These are phyloP conservation scores for Turritopsis dohrnii DNA, from an alignment of 30 jellyfish, hydroid and myxozoan genomes.

Conservation along the genomic window DNA sequence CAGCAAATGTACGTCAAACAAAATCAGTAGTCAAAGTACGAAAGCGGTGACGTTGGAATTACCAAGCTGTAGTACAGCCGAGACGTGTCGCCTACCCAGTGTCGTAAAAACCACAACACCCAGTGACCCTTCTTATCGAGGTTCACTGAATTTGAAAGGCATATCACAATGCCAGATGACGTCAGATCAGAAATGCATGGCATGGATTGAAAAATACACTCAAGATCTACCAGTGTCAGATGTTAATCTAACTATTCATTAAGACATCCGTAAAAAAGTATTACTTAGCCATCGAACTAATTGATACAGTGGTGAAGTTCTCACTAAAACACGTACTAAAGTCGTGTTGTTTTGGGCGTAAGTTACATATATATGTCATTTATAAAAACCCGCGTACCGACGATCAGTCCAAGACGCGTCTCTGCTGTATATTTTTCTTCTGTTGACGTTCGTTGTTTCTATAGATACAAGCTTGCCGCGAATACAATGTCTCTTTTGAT, in stretches of 20 bases:
- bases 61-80: not conserved
- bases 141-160: not conserved
- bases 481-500: conserved; percentile 93
- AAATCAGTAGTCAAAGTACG: not conserved
- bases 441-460: conserved; percentile 6
- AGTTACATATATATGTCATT: not conserved
- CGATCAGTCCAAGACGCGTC: too few relatives aligned
- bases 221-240: not conserved
- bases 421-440: too few relatives aligned
- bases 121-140: not conserved
- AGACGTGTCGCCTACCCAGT: not conserved
- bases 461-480: conserved; percentile 98
- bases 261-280: not conserved
- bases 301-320: not conserved
- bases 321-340: not conserved
- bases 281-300: not conserved
- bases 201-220: not conserved
- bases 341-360: not conserved
- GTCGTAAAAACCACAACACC: not conserved
- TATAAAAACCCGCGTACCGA: too few relatives aligned
- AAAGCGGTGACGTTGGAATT: not conserved
- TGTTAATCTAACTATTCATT: not conserved
- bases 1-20: not conserved
- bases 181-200: not conserved
- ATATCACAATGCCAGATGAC: not conserved